These are phyloP conservation scores for Microcebus griseorufus DNA, from an alignment of 2,113 vertebrate species.

Conservation along the genomic window DNA sequence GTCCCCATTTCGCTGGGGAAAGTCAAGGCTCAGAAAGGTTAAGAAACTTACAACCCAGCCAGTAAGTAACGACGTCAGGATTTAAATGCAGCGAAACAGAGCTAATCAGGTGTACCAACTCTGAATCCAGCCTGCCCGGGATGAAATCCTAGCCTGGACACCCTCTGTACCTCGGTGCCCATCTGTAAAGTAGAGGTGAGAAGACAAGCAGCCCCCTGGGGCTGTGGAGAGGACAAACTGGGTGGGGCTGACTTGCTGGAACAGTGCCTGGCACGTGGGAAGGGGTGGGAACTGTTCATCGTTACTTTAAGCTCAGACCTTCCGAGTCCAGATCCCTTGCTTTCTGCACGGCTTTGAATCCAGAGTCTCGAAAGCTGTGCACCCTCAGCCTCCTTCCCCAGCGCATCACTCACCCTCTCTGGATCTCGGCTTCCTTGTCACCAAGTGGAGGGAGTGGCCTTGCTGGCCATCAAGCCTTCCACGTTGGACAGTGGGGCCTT, in stretches of 20 bases:
- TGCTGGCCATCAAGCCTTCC: not conserved
- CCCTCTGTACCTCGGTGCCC: fast-evolving
- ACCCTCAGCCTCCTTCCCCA: no score
- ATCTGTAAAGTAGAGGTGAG: fast-evolving
- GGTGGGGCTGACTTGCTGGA: not conserved
- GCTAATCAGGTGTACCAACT: fast-evolving
- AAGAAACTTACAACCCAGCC: not conserved
- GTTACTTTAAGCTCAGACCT: no score
- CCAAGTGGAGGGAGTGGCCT: not conserved
- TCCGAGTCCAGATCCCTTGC: not conserved
- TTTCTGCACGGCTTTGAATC: fast-evolving
- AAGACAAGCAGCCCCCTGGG: not conserved
- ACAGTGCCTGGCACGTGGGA: fast-evolving
- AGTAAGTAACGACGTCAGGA: not conserved
- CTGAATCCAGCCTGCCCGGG: not conserved
- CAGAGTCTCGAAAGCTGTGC: no score
- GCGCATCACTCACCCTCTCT: fast-evolving
- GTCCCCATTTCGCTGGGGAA: not conserved
- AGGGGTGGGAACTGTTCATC: fast-evolving
- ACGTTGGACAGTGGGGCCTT: fast-evolving
- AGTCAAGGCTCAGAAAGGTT: not conserved
- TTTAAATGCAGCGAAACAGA: not conserved
- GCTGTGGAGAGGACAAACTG: fast-evolving
- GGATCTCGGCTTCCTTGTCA: not conserved
- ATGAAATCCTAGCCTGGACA: not conserved